These are phyloP conservation scores for Drosophila mulleri DNA, from an alignment of 2,888 invertebrate species.

Conservation along the genomic window DNA sequence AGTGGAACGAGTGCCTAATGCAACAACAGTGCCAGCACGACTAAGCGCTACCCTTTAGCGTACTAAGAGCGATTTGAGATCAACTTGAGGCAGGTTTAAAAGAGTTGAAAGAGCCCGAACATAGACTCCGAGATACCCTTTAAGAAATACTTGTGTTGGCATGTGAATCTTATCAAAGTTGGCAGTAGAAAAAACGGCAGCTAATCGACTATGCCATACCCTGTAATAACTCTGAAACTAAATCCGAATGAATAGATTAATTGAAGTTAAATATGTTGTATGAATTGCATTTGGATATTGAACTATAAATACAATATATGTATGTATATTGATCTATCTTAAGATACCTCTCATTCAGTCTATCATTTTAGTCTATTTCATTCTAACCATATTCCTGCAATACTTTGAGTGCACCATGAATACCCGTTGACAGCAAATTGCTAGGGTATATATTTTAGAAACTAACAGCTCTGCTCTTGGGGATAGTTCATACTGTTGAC, in stretches of 20 bases:
- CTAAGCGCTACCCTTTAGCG: conserved; percentile 24
- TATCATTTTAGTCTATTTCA: not conserved
- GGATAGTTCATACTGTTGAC: conserved; percentile 1
- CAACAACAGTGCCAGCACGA: not conserved
- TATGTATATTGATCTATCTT: not conserved
- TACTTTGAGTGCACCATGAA: not conserved
- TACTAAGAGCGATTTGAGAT: no score
- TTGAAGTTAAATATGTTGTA: not conserved
- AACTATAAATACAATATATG: not conserved
- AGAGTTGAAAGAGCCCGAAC: no score
- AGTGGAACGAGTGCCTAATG: conserved; percentile 43
- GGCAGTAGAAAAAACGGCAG: not conserved
- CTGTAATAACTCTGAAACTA: not conserved
- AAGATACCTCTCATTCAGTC: not conserved
- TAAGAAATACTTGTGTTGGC: not conserved
- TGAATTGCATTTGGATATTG: no score
- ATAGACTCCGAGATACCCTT: conserved; percentile 1
- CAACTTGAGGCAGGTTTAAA: fast-evolving
- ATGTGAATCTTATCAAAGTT: not conserved
- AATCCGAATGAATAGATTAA: not conserved
- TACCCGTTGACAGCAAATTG: not conserved
- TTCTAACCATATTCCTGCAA: not conserved
- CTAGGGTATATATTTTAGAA: not conserved
- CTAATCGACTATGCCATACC: not conserved
- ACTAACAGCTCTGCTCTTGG: not conserved